A percentile compares a stretch with the other conserved stretches of the same genome.
Evolutionary conservation across 2,797 vertebrate species (phyloP).

Genomic region (Chrysocyon brachyurus): DNA sequence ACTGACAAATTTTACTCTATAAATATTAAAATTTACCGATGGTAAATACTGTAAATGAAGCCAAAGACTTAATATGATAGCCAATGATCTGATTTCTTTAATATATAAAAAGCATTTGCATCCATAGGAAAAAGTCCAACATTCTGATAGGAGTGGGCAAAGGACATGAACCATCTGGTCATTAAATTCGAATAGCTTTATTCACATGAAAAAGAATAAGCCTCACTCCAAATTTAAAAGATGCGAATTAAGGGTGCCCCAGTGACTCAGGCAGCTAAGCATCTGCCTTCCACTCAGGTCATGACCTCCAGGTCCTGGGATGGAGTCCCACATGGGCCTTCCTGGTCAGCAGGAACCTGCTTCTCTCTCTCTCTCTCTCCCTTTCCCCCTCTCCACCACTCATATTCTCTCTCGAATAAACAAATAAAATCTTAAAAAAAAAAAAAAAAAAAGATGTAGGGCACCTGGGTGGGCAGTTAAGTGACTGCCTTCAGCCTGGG

Average conservation of each 20-base stretch:
- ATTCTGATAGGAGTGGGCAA: background rate
- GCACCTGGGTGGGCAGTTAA: too few relatives aligned
- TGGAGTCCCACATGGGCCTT: too few relatives aligned
- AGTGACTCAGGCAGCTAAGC: too few relatives aligned
- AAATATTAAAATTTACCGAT: conserved; percentile 48
- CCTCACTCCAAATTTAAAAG: conserved; percentile 43
- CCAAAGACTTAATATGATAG: background rate
- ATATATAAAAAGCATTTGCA: background rate
- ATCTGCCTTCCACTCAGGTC: too few relatives aligned
- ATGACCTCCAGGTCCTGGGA: too few relatives aligned
- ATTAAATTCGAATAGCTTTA: conserved; percentile 25
- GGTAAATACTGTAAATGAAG: background rate
- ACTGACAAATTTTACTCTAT: background rate
- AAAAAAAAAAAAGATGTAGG: too few relatives aligned
- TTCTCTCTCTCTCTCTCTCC: too few relatives aligned
- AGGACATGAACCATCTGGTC: background rate
- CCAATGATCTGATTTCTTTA: background rate
- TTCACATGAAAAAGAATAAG: conserved; percentile 51
- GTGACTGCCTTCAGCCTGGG: too few relatives aligned
- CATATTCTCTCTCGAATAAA: too few relatives aligned
- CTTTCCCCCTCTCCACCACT: too few relatives aligned
- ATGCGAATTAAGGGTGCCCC: background rate
- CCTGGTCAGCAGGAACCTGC: too few relatives aligned
- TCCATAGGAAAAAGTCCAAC: background rate
- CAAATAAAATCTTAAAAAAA: too few relatives aligned